phyloP scores from a whole-genome alignment of 2,113 vertebrate genomes.

The Atherinomorus stipes region DNA sequence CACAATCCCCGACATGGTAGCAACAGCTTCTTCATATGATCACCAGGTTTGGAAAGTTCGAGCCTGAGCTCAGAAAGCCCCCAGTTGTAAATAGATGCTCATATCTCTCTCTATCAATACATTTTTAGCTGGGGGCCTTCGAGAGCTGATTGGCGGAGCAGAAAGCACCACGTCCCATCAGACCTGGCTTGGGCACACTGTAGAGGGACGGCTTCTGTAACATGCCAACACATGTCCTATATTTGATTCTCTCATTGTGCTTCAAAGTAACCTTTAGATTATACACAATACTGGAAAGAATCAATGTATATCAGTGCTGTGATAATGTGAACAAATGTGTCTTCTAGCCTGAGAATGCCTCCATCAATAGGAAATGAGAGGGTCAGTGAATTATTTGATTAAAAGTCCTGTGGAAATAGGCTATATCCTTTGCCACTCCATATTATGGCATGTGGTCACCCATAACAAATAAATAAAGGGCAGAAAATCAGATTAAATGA shows the following conservation, averaged over 20 bases:
- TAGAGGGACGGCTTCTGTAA: conserved; percentile 21
- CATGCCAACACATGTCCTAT: conserved; percentile 54
- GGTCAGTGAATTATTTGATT: background rate
- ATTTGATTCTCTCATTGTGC: conserved; percentile 53
- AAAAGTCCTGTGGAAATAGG: background rate
- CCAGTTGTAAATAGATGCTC: conserved; percentile 50
- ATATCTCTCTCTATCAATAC: conserved; percentile 32
- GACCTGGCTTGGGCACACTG: conserved; percentile 28
- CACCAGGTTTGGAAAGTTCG: conserved; percentile 40
- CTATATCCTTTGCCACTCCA: too few species aligned
- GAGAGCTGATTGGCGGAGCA: conserved; percentile 61
- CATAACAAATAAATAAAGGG: background rate
- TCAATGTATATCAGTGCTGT: background rate
- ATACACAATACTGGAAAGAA: background rate
- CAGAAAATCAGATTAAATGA: background rate
- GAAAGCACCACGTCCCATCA: conserved; percentile 59
- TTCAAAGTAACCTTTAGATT: conserved; percentile 9
- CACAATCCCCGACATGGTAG: conserved; percentile 31
- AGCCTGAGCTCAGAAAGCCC: conserved; percentile 20
- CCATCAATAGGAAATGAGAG: background rate
- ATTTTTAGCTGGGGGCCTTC: conserved; percentile 53
- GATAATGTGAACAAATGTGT: too few species aligned
- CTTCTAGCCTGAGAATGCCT: background rate
- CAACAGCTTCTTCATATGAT: conserved; percentile 21
- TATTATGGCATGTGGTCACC: background rate